Percentiles rank a stretch among this genome's conserved stretches.
Conservation (phyloP, 64 coral and sea anemone genomes). For the Catalaphyllia jardinei region DNA sequence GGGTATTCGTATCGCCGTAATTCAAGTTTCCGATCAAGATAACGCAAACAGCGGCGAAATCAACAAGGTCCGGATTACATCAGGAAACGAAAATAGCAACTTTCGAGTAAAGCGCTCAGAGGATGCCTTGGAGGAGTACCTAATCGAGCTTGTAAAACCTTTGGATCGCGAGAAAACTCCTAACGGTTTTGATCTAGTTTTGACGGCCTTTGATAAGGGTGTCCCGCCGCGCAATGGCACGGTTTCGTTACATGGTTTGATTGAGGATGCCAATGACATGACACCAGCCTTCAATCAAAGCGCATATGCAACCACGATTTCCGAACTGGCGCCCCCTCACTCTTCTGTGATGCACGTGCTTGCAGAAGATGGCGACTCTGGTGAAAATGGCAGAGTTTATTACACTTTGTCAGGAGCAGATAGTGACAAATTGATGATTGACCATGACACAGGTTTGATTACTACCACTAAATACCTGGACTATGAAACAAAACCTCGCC, state of each 20-base stretch:
- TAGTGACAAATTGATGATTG: conserved; percentile 59
- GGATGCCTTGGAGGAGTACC: background rate
- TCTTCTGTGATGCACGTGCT: conserved; percentile 48
- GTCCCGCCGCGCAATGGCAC: conserved; percentile 48
- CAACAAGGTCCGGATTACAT: conserved; percentile 41
- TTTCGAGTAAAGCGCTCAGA: conserved; percentile 45
- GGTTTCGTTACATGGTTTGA: conserved; percentile 26
- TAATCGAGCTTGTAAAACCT: conserved; percentile 29
- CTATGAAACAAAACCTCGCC: conserved; percentile 42
- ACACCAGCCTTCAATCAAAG: conserved; percentile 52
- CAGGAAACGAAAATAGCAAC: conserved; percentile 30
- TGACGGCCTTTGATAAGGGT: conserved; percentile 77
- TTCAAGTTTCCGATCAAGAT: conserved; percentile 54
- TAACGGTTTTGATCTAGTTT: conserved; percentile 28
- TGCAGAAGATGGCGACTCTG: conserved; percentile 65
- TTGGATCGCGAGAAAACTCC: conserved; percentile 30
- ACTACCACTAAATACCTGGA: conserved; percentile 53
- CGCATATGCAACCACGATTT: conserved; percentile 32
- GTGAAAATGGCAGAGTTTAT: conserved; percentile 59
- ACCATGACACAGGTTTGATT: conserved; percentile 58
- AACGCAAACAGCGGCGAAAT: conserved; percentile 48
- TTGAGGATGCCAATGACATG: conserved; percentile 71
- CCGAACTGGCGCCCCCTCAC: conserved; percentile 38
- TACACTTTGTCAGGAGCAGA: conserved; percentile 63
- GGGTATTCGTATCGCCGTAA: conserved; percentile 46